Evolutionary conservation across 2,113 vertebrate genomes (phyloP).

Genomic region (Tachycineta bicolor): DNA sequence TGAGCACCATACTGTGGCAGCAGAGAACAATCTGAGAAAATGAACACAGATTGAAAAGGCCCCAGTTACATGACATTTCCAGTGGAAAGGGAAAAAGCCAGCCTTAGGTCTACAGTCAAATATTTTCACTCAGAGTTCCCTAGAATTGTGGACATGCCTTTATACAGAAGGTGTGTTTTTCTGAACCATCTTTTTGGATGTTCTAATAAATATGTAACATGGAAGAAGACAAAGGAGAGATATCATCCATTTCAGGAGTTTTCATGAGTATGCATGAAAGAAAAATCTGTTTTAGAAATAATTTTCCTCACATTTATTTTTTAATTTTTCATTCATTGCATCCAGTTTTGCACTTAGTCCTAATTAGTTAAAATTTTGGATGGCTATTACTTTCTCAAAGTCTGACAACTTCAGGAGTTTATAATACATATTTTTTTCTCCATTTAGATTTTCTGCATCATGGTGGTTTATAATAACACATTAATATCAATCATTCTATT

Average conservation of each 20-base stretch:
- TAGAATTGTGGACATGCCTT: background rate
- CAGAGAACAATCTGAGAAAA: conserved; percentile 63
- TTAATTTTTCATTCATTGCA: background rate
- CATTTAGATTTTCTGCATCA: background rate
- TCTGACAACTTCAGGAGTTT: background rate
- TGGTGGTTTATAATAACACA: conserved; percentile 36
- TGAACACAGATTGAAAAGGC: conserved; percentile 50
- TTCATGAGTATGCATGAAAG: background rate
- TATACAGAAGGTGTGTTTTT: background rate
- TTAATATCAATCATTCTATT: conserved; percentile 41
- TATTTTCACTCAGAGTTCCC: background rate
- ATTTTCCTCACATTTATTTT: background rate
- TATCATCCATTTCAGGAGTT: background rate
- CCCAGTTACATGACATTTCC: conserved; percentile 45
- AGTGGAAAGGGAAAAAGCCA: background rate
- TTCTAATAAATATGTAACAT: background rate
- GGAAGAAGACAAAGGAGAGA: background rate
- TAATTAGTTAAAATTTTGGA: conserved; percentile 38
- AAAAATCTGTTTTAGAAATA: background rate
- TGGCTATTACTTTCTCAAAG: conserved; percentile 24
- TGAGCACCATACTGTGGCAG: conserved; percentile 67
- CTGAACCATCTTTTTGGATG: background rate
- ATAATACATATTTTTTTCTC: background rate
- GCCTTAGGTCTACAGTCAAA: background rate
- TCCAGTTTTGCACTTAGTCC: background rate